Percentiles rank a stretch among this genome's conserved stretches.
These are phyloP conservation scores for Parthenolecanium corni DNA, from an alignment of 2,888 invertebrate species.

Conservation along the genomic window DNA sequence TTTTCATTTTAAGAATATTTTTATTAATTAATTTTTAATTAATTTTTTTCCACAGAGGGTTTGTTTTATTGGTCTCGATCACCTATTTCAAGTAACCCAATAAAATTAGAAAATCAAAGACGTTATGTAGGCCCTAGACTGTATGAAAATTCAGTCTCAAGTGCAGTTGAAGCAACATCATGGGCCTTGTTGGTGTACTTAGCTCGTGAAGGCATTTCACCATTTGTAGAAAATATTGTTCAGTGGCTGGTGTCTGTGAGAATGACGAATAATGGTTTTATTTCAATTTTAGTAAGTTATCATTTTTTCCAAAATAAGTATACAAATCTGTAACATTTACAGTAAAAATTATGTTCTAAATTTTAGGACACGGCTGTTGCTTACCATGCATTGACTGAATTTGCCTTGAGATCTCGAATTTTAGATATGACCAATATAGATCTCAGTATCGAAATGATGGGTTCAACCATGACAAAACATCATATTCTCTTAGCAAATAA, in stretches of 20 bases:
- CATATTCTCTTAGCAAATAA: slow-evolving; percentile 35
- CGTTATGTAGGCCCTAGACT: slow-evolving; percentile 40
- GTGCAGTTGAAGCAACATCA: slow-evolving; percentile 44
- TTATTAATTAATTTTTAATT: too few species aligned
- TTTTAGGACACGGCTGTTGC: slow-evolving; percentile 43
- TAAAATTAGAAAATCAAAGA: slow-evolving; percentile 39
- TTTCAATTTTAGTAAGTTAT: slow-evolving; percentile 38
- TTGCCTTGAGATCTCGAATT: slow-evolving; percentile 40
- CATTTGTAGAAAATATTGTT: slow-evolving; percentile 39
- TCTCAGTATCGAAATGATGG: slow-evolving; percentile 37
- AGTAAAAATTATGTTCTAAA: background rate
- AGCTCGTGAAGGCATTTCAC: slow-evolving; percentile 38
- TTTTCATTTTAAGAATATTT: too few species aligned
- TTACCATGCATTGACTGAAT: slow-evolving; percentile 43
- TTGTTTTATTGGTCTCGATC: slow-evolving; percentile 40
- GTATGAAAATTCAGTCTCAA: slow-evolving; percentile 41
- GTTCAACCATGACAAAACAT: slow-evolving; percentile 34
- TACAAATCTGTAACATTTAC: background rate
- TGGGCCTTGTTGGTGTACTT: slow-evolving; percentile 44
- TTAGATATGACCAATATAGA: slow-evolving; percentile 40
- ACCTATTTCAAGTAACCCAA: slow-evolving; percentile 35
- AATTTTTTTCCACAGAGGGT: slow-evolving; percentile 36
- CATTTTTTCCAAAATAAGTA: background rate
- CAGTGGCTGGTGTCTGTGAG: slow-evolving; percentile 41
- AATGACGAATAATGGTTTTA: slow-evolving; percentile 39